phyloP scores from a whole-genome alignment of 2,888 invertebrate genomes.

The Gymnoscelis rufifasciata region DNA sequence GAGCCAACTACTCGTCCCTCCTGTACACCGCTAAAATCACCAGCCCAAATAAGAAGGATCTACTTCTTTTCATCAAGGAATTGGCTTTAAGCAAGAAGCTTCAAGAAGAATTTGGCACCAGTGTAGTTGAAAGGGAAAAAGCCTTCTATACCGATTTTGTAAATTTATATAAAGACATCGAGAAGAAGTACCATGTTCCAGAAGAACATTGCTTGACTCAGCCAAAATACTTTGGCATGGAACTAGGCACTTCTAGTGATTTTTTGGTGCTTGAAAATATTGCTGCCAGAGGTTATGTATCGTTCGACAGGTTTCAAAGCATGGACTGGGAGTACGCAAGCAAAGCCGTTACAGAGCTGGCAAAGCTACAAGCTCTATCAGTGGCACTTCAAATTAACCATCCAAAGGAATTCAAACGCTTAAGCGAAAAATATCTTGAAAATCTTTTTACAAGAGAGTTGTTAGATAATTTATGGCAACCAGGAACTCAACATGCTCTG shows the following conservation, averaged over 20 bases:
- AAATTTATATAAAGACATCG: too few relatives aligned
- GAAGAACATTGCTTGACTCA: too few relatives aligned
- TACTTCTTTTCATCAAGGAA: conserved; percentile 10
- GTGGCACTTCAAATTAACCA: conserved; percentile 39
- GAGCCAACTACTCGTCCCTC: conserved; percentile 10
- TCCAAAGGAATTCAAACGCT: conserved; percentile 33
- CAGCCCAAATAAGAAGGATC: background rate
- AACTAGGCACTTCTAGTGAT: conserved; percentile 25
- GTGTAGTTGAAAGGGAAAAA: too few relatives aligned
- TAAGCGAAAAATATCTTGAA: background rate
- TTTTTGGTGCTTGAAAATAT: conserved; percentile 44
- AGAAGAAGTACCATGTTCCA: too few relatives aligned
- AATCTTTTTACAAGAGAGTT: conserved; percentile 1
- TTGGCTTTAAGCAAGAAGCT: conserved; percentile 3
- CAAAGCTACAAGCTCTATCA: conserved; percentile 49
- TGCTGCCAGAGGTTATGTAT: conserved; percentile 32
- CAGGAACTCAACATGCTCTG: conserved; percentile 20
- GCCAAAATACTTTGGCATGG: too few relatives aligned
- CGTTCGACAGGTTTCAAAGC: conserved; percentile 36
- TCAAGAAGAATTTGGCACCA: background rate
- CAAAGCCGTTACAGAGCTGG: conserved; percentile 34
- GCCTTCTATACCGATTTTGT: too few relatives aligned
- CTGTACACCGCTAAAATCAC: conserved; percentile 4
- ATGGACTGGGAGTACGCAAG: conserved; percentile 41
- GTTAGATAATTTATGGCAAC: background rate